Percentiles rank a stretch among this genome's conserved stretches.
Evolutionary conservation across 2,888 invertebrate genomes (phyloP).

Genomic region (Horisme vitalbata): DNA sequence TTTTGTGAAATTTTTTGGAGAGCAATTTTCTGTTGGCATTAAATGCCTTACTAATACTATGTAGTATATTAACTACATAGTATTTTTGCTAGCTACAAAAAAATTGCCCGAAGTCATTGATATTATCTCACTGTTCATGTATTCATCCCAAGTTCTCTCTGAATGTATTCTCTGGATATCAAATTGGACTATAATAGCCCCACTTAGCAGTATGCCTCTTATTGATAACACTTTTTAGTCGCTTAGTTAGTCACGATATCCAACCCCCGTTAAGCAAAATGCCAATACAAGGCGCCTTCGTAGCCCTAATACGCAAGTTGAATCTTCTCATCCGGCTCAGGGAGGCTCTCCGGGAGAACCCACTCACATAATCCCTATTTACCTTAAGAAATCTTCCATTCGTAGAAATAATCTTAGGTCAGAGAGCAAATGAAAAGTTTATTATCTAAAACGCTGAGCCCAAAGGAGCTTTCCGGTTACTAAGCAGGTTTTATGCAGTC

Average conservation of each 20-base stretch:
- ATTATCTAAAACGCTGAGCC: constrained; percentile 6
- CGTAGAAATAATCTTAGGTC: constrained; percentile 5
- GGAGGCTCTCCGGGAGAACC: constrained; percentile 4
- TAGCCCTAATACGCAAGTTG: constrained; percentile 10
- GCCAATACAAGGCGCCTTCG: not conserved
- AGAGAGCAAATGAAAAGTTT: constrained; percentile 17
- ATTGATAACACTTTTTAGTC: too few relatives aligned
- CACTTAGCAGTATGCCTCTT: too few relatives aligned
- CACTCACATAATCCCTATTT: constrained; percentile 18
- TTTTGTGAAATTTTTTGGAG: too few relatives aligned
- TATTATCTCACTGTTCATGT: too few relatives aligned
- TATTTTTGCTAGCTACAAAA: too few relatives aligned
- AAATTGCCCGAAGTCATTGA: too few relatives aligned
- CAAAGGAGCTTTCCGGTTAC: not conserved
- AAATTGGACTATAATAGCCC: too few relatives aligned
- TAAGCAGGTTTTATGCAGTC: not conserved
- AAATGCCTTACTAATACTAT: too few relatives aligned
- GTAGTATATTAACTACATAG: too few relatives aligned
- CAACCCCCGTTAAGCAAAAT: constrained; percentile 6
- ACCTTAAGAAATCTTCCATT: constrained; percentile 5
- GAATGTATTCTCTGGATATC: too few relatives aligned
- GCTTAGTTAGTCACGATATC: not conserved
- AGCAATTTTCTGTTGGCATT: too few relatives aligned
- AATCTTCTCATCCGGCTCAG: constrained; percentile 5
- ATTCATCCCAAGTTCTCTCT: too few relatives aligned